A percentile compares a stretch with the other conserved stretches of the same genome.
phyloP scores from a whole-genome alignment of 2,888 invertebrate genomes.

The Pollenia labialis region DNA sequence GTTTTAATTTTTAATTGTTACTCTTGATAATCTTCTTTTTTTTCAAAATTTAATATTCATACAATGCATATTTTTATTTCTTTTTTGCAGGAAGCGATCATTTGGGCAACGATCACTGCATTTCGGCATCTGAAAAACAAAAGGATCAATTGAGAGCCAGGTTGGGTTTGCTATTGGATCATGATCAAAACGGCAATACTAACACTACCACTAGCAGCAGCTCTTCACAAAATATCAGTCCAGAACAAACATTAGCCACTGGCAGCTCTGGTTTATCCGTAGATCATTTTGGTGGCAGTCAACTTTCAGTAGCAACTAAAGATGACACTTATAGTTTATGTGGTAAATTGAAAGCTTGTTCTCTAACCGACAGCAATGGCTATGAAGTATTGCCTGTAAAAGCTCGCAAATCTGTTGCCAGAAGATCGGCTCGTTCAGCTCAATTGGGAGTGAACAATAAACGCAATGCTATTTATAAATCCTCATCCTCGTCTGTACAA shows the following conservation, averaged over 20 bases:
- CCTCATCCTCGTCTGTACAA: constrained; percentile 75
- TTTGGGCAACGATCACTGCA: constrained; percentile 76
- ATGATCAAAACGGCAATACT: constrained; percentile 76
- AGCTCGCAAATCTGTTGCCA: constrained; percentile 89
- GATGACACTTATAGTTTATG: constrained; percentile 81
- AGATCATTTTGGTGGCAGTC: constrained; percentile 79
- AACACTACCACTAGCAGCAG: constrained; percentile 77
- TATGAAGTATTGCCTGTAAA: constrained; percentile 86
- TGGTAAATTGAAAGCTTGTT: constrained; percentile 80
- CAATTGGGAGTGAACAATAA: constrained; percentile 84
- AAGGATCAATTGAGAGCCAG: constrained; percentile 82
- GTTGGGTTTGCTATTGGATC: constrained; percentile 80
- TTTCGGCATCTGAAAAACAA: constrained; percentile 78
- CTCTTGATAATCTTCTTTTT: constrained; percentile 11
- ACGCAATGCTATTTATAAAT: constrained; percentile 78
- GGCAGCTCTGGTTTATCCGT: constrained; percentile 73
- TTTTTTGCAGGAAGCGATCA: constrained; percentile 78
- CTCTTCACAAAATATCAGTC: constrained; percentile 81
- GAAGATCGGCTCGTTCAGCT: constrained; percentile 90
- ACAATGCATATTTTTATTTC: constrained; percentile 12
- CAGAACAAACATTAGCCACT: constrained; percentile 81
- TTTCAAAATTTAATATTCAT: neutral
- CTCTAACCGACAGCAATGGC: constrained; percentile 74
- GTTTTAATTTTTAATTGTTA: neutral
- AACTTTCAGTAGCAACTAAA: constrained; percentile 81